Conservation (phyloP, 2,113 vertebrate genomes). For the Phrynosoma platyrhinos region DNA sequence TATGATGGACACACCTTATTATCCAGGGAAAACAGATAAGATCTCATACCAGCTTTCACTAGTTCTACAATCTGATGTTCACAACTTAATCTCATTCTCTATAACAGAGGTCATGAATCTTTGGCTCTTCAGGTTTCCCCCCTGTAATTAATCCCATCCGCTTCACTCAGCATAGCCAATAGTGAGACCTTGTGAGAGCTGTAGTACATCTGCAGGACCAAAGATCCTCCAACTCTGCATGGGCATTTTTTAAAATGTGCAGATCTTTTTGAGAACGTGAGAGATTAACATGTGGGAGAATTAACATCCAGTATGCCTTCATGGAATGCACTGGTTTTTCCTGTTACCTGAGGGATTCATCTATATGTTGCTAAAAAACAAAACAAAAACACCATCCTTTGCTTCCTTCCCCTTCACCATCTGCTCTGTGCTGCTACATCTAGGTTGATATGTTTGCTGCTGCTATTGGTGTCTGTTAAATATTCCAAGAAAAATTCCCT, state of each 20-base stretch:
- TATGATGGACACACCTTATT: not conserved
- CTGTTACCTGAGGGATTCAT: not conserved
- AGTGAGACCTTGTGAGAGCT: not conserved
- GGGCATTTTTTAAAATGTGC: not conserved
- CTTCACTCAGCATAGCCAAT: not conserved
- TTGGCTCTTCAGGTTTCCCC: not conserved
- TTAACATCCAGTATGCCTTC: not conserved
- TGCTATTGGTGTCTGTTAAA: not conserved
- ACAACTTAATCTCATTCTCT: not conserved
- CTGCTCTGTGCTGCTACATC: constrained; percentile 1
- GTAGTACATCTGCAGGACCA: not conserved
- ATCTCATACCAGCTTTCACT: not conserved
- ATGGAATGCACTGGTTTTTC: not conserved
- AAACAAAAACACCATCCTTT: too few species aligned
- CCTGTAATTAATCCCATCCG: not conserved
- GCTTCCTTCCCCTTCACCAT: not conserved
- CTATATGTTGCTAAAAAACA: not conserved
- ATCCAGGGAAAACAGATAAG: not conserved
- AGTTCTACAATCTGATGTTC: not conserved
- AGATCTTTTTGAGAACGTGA: not conserved
- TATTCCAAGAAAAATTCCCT: not conserved
- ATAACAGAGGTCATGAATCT: not conserved
- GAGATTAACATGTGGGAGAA: not conserved
- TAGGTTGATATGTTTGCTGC: not conserved
- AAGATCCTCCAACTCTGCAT: not conserved